A percentile compares a stretch with the other conserved stretches of the same genome.
Conservation (phyloP, 1,140 invertebrate species). For the Apocrypta bakeri region DNA sequence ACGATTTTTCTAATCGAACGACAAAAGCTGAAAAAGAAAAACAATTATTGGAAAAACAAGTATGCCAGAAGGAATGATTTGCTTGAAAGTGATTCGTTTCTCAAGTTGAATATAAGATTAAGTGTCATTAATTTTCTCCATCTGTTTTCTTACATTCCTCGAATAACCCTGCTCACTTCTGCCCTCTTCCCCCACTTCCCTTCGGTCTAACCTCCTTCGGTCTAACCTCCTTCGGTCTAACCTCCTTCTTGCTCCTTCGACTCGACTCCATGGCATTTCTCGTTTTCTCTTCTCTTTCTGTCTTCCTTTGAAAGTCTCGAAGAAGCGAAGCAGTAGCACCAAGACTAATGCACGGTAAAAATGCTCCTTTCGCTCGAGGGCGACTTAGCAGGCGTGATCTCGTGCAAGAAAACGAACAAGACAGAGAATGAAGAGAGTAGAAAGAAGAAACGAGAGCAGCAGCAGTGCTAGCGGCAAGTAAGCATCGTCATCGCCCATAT, state of each 20-base stretch:
- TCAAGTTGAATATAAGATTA: slow-evolving; percentile 31
- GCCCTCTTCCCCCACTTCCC: no score
- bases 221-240: neutral
- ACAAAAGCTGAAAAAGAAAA: neutral
- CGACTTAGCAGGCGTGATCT: neutral
- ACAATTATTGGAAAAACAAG: neutral
- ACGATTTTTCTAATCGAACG: no score
- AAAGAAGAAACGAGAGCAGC: neutral
- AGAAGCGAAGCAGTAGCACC: neutral
- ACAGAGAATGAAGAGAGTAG: neutral
- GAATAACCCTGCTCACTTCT: neutral
- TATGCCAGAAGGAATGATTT: slow-evolving; percentile 3
- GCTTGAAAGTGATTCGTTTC: slow-evolving; percentile 21
- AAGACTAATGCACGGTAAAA: slow-evolving; percentile 30
- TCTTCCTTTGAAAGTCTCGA: neutral
- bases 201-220: neutral
- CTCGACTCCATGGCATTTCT: neutral
- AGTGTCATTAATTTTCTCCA: slow-evolving; percentile 38
- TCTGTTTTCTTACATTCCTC: slow-evolving; percentile 26
- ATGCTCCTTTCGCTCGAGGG: slow-evolving; percentile 20
- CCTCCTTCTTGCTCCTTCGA: neutral
- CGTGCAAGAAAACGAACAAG: slow-evolving; percentile 17
- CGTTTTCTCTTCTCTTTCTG: neutral
- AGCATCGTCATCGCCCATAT: neutral
- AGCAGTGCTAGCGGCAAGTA: neutral